These are phyloP conservation scores for Mus minutoides DNA, from an alignment of 2,797 vertebrate genomes.

Conservation along the genomic window DNA sequence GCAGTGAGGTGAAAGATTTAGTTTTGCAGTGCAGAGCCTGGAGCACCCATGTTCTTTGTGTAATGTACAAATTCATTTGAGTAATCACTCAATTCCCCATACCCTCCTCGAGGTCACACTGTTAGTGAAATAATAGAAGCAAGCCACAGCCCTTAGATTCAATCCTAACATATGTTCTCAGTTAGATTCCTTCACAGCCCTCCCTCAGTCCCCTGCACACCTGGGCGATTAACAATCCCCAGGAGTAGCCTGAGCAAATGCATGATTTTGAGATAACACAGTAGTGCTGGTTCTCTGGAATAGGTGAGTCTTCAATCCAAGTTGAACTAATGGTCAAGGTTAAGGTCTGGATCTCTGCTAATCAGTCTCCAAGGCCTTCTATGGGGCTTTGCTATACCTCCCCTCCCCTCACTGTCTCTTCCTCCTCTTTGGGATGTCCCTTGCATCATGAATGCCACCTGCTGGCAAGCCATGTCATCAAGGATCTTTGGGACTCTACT, in stretches of 20 bases:
- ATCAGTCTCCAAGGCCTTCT: neutral
- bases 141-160: neutral
- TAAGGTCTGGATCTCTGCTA: neutral
- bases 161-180: constrained; percentile 53
- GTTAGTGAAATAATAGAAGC: constrained; percentile 33
- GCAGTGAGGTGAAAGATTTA: constrained; percentile 49
- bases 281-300: neutral
- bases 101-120: neutral
- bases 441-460: neutral
- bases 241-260: neutral
- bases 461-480: neutral
- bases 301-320: neutral
- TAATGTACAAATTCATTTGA: neutral
- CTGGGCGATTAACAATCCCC: neutral
- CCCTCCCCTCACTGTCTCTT: neutral
- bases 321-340: neutral
- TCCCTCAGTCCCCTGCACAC: neutral
- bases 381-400: rapidly evolving
- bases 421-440: rapidly evolving
- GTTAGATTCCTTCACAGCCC: constrained; percentile 2
- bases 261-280: neutral
- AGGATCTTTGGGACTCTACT: neutral
- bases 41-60: constrained; percentile 36
- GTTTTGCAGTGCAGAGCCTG: constrained; percentile 50
- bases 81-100: neutral